Percentiles rank a stretch among this genome's conserved stretches.
Evolutionary conservation across 1,140 invertebrate species (phyloP).

Genomic region (Macrotrachela quadricornifera): DNA sequence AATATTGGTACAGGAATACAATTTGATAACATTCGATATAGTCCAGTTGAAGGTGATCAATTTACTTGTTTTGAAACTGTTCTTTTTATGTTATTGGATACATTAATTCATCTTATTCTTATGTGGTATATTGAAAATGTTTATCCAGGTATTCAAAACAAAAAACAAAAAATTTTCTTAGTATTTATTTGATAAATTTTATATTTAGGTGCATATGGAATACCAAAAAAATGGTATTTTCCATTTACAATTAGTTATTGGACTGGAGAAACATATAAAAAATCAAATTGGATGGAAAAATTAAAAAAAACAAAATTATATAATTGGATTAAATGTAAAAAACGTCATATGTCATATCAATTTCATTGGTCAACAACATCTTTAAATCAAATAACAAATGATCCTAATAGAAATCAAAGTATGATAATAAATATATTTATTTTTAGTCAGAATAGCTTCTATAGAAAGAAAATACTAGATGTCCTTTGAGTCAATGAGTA

Average conservation of each 20-base stretch:
- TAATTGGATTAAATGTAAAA: constrained; percentile 12
- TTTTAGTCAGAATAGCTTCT: too few relatives aligned
- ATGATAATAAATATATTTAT: background rate
- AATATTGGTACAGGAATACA: constrained; percentile 21
- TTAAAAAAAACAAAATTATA: constrained; percentile 35
- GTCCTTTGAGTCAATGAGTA: too few relatives aligned
- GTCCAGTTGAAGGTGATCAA: constrained; percentile 17
- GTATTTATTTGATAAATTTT: too few relatives aligned
- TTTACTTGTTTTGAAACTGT: constrained; percentile 21
- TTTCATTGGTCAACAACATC: too few relatives aligned
- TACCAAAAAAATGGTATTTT: constrained; percentile 34
- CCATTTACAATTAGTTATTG: constrained; percentile 35
- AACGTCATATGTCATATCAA: background rate
- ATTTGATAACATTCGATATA: constrained; percentile 14
- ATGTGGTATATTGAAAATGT: constrained; percentile 43
- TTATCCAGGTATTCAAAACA: constrained; percentile 43
- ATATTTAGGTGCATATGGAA: constrained; percentile 35
- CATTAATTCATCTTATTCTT: constrained; percentile 29
- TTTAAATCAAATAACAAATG: background rate
- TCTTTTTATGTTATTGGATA: constrained; percentile 36
- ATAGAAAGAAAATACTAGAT: too few relatives aligned
- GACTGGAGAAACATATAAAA: constrained; percentile 19
- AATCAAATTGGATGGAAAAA: too few relatives aligned
- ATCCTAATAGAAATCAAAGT: background rate
- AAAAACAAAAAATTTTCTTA: too few relatives aligned